Evolutionary conservation across 35 echinoderm and acorn worm genomes (phyloP).

Genomic region (Ophioderma brevispina): DNA sequence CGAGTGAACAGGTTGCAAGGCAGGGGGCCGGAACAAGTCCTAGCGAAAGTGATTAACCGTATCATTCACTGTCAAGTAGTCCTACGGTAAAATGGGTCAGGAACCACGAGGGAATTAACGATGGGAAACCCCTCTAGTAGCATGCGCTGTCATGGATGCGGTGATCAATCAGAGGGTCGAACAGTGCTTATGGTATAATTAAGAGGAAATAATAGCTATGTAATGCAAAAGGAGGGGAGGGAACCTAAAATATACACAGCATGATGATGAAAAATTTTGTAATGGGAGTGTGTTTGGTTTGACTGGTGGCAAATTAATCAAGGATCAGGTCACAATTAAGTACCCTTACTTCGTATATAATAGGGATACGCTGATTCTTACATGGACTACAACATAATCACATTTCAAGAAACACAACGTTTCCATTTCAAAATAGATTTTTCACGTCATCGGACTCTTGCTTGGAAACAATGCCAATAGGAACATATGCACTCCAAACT

Average conservation of each 20-base stretch:
- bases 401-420: too few relatives aligned
- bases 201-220: not conserved
- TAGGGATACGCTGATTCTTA: too few relatives aligned
- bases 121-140: too few relatives aligned
- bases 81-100: not conserved
- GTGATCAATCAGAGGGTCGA: not conserved
- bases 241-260: not conserved
- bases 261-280: not conserved
- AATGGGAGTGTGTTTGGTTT: not conserved
- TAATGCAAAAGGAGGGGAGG: not conserved
- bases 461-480: too few relatives aligned
- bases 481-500: too few relatives aligned
- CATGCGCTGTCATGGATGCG: not conserved
- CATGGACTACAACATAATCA: too few relatives aligned
- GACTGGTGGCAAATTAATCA: not conserved
- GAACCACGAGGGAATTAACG: not conserved
- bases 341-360: too few relatives aligned
- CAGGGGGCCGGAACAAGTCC: not conserved
- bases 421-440: too few relatives aligned
- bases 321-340: too few relatives aligned
- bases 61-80: not conserved
- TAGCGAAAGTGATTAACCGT: conserved; percentile 12
- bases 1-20: not conserved
- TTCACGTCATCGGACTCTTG: too few relatives aligned
- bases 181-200: not conserved